Evolutionary conservation across 1,140 invertebrate genomes (phyloP), one percentile per base, ranked within the genome.

Genomic region (Musca vetustissima): DNA sequence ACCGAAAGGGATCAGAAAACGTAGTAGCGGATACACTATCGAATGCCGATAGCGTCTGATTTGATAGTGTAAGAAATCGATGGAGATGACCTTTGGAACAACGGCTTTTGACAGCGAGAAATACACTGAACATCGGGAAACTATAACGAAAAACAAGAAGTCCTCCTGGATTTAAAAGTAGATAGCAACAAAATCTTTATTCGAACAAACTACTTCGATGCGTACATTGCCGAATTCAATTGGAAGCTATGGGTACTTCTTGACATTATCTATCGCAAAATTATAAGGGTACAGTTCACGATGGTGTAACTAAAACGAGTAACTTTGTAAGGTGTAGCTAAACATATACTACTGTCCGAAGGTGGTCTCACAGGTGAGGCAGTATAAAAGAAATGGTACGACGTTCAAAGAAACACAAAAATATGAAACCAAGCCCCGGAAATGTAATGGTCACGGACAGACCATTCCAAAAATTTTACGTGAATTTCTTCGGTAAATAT

Each of bases 41-140:
- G n/a, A n/a, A n/a, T n/a, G n/a, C n/a, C n/a, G n/a, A n/a, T n/a
- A n/a, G n/a, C n/a, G n/a, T n/a, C n/a, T n/a, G n/a, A n/a, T n/a
- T n/a, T n/a, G n/a, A n/a, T n/a, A n/a, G n/a, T n/a, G n/a, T n/a
- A 49, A 49, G 47, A 49, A 49, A 2, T 49, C 4, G 14, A 49
- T 15, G 4, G 3, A 6, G 13, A 61, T 57, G n/a, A 43, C 57
- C 24, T 43, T 50, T 47, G 28, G 13, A 13, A 43, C 36, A 43
- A 65, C 48, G 4, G 53, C 66, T n/a, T 64, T 43, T 43, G 36
- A 43, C 6, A 61, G 15, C 28, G 68, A 8, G 50, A 52, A 13
- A 11, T 32, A 6, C 68, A 61, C 28, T 25, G 15, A 17, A 67
- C 61, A 0, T 28, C 67, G 49, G 4, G n/a, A 50, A 2, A 50